Base-by-base conservation (phyloP, 2,797 vertebrate genomes). In the Tinamus major region DNA sequence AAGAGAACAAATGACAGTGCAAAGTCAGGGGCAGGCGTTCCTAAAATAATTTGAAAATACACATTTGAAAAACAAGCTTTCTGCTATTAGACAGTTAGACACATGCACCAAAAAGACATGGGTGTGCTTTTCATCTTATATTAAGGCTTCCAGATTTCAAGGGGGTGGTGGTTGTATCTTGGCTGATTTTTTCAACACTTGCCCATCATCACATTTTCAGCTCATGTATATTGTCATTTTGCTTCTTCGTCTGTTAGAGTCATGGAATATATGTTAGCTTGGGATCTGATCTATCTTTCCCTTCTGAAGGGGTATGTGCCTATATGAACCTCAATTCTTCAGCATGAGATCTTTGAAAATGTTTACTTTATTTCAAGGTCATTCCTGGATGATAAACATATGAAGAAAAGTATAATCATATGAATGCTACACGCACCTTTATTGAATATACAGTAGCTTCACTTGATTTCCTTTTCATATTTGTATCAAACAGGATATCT, bases 401-500 rank as follows among this genome's bases (percentile, higher is more conserved):
- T 4, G 61, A 79, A 91, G 37, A 94, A 87, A 85, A 79, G 24
- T 18, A 68, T 85, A 90, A 83, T 84, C 53, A 85, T 79, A 69
- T 87, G 46, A 85, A 76, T 42, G n/a, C 48, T 92, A 80, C 59
- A 53, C 41, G 55, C 14, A 90, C 64, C 23, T 92, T 92, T 96
- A 95, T 58, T 97, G 89, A 91, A 81, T 89, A 85, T 86, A 96
- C 48, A 91, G 84, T 85, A 88, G 74, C 86, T 93, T 93, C 92
- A 87, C 68, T 87, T 95, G 96, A 95, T 59, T 81, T 95, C 89
- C 64, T 95, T 95, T 97, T 96, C 86, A 89, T 94, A 97, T 95
- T 96, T 96, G 84, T 97, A 98, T 97, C 97, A 97, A 95, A 76
- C 93, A 92, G 94, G 75, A 89, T 95, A 95, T 97, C 93, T 95